Conservation (phyloP, 2,888 invertebrate genomes). For the Phorcus lineatus region DNA sequence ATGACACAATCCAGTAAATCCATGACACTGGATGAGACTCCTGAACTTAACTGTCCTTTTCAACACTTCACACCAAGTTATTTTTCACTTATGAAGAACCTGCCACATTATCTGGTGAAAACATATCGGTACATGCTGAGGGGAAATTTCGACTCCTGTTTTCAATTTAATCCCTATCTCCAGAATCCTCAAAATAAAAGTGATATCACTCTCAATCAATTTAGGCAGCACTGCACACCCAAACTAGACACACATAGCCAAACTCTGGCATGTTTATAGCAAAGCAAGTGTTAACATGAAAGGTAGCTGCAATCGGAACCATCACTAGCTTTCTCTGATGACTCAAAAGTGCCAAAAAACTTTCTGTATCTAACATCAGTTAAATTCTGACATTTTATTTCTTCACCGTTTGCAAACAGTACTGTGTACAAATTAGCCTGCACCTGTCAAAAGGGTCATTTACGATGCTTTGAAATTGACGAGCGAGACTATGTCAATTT, state of each 20-base stretch:
- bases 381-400: background rate
- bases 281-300: background rate
- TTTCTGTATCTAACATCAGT: background rate
- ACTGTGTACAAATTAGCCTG: background rate
- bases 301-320: background rate
- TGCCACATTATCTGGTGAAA: too few species aligned
- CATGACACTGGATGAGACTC: too few species aligned
- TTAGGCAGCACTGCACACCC: background rate
- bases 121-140: too few species aligned
- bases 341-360: background rate
- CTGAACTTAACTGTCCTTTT: too few species aligned
- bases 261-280: background rate
- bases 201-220: background rate
- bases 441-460: conserved; percentile 4
- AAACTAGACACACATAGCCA: background rate
- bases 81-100: too few species aligned
- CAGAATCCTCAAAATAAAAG: too few species aligned
- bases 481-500: background rate
- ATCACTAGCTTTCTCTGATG: background rate
- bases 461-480: background rate
- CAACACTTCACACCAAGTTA: too few species aligned
- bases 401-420: background rate
- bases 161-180: too few species aligned
- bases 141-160: too few species aligned
- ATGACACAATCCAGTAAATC: too few species aligned